These are phyloP conservation scores for Anoplius nigerrimus DNA, from an alignment of 2,888 invertebrate genomes.

Conservation along the genomic window DNA sequence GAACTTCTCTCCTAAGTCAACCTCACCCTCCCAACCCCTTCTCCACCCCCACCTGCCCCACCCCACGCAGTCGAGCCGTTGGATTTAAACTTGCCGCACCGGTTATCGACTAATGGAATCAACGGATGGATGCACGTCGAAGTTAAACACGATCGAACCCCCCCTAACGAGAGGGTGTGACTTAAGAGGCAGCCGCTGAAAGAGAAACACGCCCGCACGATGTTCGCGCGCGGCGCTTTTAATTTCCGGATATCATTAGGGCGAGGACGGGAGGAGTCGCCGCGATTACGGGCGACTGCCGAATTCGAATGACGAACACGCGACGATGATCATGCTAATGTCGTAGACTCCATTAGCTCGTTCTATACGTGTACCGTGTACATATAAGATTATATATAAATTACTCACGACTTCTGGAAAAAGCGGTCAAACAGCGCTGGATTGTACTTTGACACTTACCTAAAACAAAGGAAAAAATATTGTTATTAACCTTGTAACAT, in stretches of 20 bases:
- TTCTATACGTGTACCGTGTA: no score
- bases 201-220: conserved; percentile 35
- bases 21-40: no score
- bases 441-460: conserved; percentile 54
- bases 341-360: not conserved
- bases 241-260: conserved; percentile 68
- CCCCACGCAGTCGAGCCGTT: conserved; percentile 31
- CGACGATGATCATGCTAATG: not conserved
- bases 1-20: conserved; percentile 9
- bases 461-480: conserved; percentile 60
- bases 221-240: conserved; percentile 54
- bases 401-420: conserved; percentile 45
- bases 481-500: no score
- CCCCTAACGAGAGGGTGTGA: conserved; percentile 37
- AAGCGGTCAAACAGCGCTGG: conserved; percentile 7
- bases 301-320: no score
- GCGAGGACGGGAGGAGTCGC: conserved; percentile 15
- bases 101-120: conserved; percentile 74
- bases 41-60: conserved; percentile 22
- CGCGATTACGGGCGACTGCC: not conserved
- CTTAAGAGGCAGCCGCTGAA: not conserved
- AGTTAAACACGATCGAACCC: conserved; percentile 68
- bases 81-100: conserved; percentile 57
- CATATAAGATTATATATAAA: conserved; percentile 20
- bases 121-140: conserved; percentile 66